Evolutionary conservation across 2,797 vertebrate species (phyloP).

Genomic region (Buphagus erythrorhynchus): DNA sequence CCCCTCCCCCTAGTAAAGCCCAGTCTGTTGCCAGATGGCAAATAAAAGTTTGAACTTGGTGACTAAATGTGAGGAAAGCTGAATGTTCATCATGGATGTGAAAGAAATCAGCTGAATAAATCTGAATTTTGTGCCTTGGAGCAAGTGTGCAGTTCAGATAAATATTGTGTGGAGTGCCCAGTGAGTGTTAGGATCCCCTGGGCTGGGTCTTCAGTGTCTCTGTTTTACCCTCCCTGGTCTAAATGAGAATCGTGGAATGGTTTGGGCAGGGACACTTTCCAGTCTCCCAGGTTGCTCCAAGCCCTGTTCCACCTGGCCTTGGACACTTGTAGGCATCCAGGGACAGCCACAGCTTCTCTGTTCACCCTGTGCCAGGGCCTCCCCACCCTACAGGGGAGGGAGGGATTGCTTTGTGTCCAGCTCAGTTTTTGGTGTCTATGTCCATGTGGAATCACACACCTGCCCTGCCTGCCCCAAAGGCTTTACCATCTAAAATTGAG

Average conservation of each 20-base stretch:
- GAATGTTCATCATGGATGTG: constrained; percentile 30
- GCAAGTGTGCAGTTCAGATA: not conserved
- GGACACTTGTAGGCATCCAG: not conserved
- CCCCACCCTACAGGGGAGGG: fast-evolving
- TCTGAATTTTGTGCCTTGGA: constrained; percentile 25
- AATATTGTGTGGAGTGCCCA: not conserved
- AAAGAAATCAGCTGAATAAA: constrained; percentile 27
- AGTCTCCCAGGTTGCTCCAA: fast-evolving
- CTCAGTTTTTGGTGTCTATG: not conserved
- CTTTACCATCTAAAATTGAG: not conserved
- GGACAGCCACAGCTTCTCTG: not conserved
- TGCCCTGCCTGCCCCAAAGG: not conserved
- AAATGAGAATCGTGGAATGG: not conserved
- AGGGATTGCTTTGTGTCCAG: not conserved
- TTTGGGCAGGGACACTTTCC: not conserved
- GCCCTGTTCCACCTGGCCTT: not conserved
- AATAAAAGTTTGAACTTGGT: constrained; percentile 55
- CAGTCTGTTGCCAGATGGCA: constrained; percentile 76
- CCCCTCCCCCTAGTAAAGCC: not conserved
- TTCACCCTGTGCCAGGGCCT: not conserved
- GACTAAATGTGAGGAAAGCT: constrained; percentile 41
- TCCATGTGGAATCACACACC: not conserved
- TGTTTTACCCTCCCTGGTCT: not conserved
- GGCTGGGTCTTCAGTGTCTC: not conserved
- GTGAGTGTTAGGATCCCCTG: not conserved